These are phyloP conservation scores for Trichonephila inaurata DNA, from an alignment of 1,140 invertebrate species.

Conservation along the genomic window DNA sequence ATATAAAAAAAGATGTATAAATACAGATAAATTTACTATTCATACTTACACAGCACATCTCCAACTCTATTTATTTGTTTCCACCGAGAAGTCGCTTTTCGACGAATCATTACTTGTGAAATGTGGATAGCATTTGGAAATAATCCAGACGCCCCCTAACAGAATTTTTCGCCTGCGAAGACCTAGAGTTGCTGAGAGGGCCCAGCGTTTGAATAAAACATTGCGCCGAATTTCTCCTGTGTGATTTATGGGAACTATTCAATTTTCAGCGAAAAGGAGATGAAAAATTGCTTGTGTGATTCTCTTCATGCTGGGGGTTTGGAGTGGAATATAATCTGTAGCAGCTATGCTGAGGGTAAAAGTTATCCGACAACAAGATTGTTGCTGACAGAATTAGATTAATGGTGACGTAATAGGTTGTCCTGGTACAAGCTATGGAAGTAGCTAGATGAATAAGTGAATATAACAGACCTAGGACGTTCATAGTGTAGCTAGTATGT, in stretches of 20 bases:
- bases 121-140: conserved; percentile 30
- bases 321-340: conserved; percentile 1
- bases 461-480: not conserved
- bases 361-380: not conserved
- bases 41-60: not conserved
- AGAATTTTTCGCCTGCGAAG: not conserved
- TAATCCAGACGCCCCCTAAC: conserved; percentile 1
- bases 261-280: not conserved
- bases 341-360: not conserved
- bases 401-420: not conserved
- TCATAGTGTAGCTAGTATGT: no score
- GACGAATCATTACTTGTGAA: conserved; percentile 29
- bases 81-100: not conserved
- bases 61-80: conserved; percentile 19
- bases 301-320: not conserved
- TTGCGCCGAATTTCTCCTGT: not conserved
- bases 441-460: not conserved
- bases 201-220: conserved; percentile 29
- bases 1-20: not conserved
- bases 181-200: no score
- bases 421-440: not conserved
- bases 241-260: conserved; percentile 35
- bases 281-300: not conserved
- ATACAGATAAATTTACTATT: conserved; percentile 20
- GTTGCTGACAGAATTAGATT: not conserved